A percentile compares a stretch with the other conserved stretches of the same genome.
Evolutionary conservation across 1,140 invertebrate genomes (phyloP).

Genomic region (Melipona quadrifasciata): DNA sequence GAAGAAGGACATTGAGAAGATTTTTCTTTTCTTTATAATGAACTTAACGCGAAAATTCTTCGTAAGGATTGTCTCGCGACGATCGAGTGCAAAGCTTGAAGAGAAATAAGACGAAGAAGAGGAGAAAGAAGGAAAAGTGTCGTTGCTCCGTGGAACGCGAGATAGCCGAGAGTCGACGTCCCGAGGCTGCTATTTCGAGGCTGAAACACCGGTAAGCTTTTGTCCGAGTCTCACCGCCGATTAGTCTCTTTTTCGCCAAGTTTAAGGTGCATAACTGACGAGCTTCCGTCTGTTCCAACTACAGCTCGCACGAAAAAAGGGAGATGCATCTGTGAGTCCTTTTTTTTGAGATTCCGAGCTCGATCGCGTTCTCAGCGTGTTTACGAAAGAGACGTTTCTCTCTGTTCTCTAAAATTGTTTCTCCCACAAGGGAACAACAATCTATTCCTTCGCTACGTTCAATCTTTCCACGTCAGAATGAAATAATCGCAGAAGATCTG

Average conservation of each 20-base stretch:
- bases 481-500: neutral
- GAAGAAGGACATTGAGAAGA: neutral
- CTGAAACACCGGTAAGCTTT: conserved; percentile 62
- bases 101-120: conserved; percentile 13
- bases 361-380: conserved; percentile 32
- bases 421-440: neutral
- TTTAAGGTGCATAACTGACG: conserved; percentile 14
- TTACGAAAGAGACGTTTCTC: conserved; percentile 21
- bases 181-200: conserved; percentile 70
- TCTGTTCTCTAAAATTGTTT: neutral
- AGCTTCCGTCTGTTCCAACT: neutral
- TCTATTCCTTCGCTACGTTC: accelerated
- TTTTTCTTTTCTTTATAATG: neutral
- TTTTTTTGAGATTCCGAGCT: conserved; percentile 21
- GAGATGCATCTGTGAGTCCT: neutral
- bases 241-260: conserved; percentile 4
- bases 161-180: conserved; percentile 60
- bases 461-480: neutral
- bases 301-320: neutral
- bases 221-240: neutral
- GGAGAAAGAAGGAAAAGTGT: conserved; percentile 51
- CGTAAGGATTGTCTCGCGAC: neutral
- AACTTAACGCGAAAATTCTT: neutral
- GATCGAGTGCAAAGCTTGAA: neutral
- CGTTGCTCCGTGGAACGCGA: conserved; percentile 46